Evolutionary conservation across 2,888 invertebrate genomes (phyloP).

Genomic region (Agrochola litura): DNA sequence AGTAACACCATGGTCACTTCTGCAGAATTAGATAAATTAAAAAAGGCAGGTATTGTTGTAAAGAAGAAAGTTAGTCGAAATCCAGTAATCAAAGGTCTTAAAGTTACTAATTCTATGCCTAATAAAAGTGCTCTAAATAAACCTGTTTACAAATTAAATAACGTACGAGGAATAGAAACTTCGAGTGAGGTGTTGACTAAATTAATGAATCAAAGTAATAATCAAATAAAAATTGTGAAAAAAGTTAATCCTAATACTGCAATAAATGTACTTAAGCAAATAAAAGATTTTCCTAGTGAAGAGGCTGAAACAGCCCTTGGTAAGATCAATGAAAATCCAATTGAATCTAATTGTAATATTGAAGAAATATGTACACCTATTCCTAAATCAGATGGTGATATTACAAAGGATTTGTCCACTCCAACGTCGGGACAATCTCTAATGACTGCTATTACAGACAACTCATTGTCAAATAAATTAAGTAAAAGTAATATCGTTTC

Average conservation of each 20-base stretch:
- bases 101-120: slow-evolving; percentile 39
- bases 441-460: not conserved
- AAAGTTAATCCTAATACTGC: slow-evolving; percentile 68
- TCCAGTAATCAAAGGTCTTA: slow-evolving; percentile 51
- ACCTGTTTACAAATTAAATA: slow-evolving; percentile 49
- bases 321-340: slow-evolving; percentile 31
- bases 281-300: slow-evolving; percentile 10
- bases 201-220: slow-evolving; percentile 83
- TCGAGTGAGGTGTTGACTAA: slow-evolving; percentile 83
- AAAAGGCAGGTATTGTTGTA: slow-evolving; percentile 84
- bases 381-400: slow-evolving; percentile 17
- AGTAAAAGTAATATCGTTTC: slow-evolving; percentile 34
- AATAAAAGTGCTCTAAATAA: slow-evolving; percentile 38
- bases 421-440: slow-evolving; percentile 21
- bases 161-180: slow-evolving; percentile 68
- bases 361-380: slow-evolving; percentile 18
- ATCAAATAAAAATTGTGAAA: slow-evolving; percentile 85
- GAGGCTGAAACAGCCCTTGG: slow-evolving; percentile 18
- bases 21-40: slow-evolving; percentile 81
- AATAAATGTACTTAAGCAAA: slow-evolving; percentile 53
- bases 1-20: slow-evolving; percentile 70
- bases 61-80: slow-evolving; percentile 76
- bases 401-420: slow-evolving; percentile 24
- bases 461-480: slow-evolving; percentile 32
- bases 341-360: slow-evolving; percentile 25